Conservation (phyloP, 2,888 invertebrate species). For the Ochropacha duplaris region DNA sequence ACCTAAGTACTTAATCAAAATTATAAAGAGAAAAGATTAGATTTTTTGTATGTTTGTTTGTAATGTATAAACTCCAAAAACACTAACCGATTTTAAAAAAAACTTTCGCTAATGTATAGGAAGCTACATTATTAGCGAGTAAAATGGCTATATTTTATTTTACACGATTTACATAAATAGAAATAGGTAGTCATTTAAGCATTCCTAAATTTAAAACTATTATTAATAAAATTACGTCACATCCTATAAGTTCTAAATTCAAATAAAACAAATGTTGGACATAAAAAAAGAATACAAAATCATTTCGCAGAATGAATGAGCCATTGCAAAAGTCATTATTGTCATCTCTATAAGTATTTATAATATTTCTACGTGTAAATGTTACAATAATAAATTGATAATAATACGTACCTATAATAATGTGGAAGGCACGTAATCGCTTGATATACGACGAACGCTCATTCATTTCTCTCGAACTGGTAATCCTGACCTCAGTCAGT, state of each 20-base stretch:
- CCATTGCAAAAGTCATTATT: not conserved
- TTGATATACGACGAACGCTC: conserved; percentile 2
- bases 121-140: too few relatives aligned
- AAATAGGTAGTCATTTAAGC: too few relatives aligned
- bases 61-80: too few relatives aligned
- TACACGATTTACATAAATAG: too few relatives aligned
- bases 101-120: too few relatives aligned
- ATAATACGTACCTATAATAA: not conserved
- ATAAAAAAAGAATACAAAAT: not conserved
- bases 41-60: too few relatives aligned
- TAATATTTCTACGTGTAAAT: not conserved
- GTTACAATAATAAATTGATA: not conserved
- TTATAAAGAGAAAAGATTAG: too few relatives aligned
- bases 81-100: too few relatives aligned
- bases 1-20: too few relatives aligned
- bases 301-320: not conserved
- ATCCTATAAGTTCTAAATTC: not conserved
- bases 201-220: too few relatives aligned
- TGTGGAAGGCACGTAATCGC: conserved; percentile 2
- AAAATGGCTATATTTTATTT: too few relatives aligned
- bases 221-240: too few relatives aligned
- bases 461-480: conserved; percentile 51
- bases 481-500: conserved; percentile 67
- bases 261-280: not conserved
- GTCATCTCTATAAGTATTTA: not conserved